Base-by-base conservation (phyloP, 2,113 vertebrate genomes). In the Ibidorhyncha struthersii region DNA sequence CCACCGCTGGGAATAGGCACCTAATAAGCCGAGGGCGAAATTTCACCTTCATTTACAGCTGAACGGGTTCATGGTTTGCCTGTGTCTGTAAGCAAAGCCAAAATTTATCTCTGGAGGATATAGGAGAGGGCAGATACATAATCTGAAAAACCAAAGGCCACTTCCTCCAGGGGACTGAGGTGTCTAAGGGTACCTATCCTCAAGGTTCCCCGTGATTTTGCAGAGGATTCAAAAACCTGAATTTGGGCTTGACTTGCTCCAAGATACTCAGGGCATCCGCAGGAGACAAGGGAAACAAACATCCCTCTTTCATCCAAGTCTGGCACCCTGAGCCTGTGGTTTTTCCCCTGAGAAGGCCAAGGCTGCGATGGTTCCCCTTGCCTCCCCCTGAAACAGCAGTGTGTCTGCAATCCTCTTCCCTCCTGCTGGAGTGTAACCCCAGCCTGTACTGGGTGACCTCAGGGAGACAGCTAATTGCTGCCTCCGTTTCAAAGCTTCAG, bases 161-260 rank as follows among this genome's bases (percentile, higher is more conserved):
- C 13, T 29, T 53, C 8, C 12, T 71, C 26, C 41, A n/a, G n/a
- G 18, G 38, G 10, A 62, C 32, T 0, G 0, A 62, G 25, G 41
- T 38, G 17, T 38, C 55, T 87, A 38, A 58, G 25, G 85, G 32
- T 38, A 29, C 18, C 14, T 63, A 3, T 30, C 2, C 3, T 53
- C 22, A 74, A 52, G 21, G 16, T 41, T 78, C 16, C 8, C 45
- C 10, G 21, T 17, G 43, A 69, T 22, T 81, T 81, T 53, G 32
- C 11, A 67, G 52, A 82, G 20, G 10, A 55, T 74, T 63, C 21
- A 18, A 52, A 90, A 90, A 8, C 8, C 15, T 61, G 29, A 53
- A 10, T n/a, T 65, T 59, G 20, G 36, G 18, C 5, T 23, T 88
- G 18, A 55, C 47, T 72, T 82, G 34, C 32, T 30, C 22, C 12